These are phyloP conservation scores for Tinea pellionella DNA, from an alignment of 2,888 invertebrate genomes.

Conservation along the genomic window DNA sequence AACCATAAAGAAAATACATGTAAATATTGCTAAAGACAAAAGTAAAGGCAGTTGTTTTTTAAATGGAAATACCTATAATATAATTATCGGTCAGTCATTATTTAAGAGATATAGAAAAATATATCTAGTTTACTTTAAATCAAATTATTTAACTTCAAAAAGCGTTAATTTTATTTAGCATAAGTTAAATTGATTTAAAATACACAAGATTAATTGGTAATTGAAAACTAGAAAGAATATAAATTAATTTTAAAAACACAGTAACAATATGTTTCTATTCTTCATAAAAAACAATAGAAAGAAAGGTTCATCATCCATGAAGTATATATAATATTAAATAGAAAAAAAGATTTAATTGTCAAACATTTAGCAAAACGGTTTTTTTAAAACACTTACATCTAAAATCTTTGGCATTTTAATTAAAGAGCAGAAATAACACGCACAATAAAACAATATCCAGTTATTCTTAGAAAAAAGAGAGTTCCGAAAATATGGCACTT, in stretches of 20 bases:
- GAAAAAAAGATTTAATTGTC: no score
- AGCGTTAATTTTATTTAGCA: not conserved
- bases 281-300: conserved; percentile 31
- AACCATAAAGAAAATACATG: not conserved
- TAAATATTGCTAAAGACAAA: not conserved
- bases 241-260: conserved; percentile 26
- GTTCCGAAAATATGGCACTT: not conserved
- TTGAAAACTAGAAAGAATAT: not conserved
- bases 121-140: not conserved
- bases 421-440: not conserved
- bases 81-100: conserved; percentile 55
- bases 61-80: conserved; percentile 33
- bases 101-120: conserved; percentile 48
- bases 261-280: conserved; percentile 66
- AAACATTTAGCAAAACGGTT: no score
- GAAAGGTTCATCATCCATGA: not conserved
- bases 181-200: conserved; percentile 57
- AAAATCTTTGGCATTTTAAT: conserved; percentile 58
- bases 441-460: no score
- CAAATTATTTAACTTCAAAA: not conserved
- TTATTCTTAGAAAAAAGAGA: no score
- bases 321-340: no score
- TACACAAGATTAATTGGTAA: conserved; percentile 19
- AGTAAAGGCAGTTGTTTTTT: conserved; percentile 15
- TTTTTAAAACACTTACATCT: conserved; percentile 45